Evolutionary conservation across 1,140 invertebrate genomes (phyloP).

Genomic region (Drosophila sucinea): DNA sequence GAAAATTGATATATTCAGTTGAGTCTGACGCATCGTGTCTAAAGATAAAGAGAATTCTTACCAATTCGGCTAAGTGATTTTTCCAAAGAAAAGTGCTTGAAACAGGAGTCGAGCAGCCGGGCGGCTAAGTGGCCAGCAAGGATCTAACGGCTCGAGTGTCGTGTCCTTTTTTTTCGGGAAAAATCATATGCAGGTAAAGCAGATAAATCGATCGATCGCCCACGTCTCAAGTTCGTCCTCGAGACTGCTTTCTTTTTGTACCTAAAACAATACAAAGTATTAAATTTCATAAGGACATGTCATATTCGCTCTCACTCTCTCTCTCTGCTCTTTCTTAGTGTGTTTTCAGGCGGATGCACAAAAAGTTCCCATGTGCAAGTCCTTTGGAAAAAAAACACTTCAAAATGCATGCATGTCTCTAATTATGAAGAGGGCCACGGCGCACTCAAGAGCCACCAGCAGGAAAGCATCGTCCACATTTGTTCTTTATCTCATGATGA

Average conservation of each 20-base stretch:
- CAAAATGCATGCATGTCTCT: conserved; percentile 59
- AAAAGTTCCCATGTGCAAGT: conserved; percentile 49
- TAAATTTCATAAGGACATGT: conserved; percentile 77
- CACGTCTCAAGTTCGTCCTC: conserved; percentile 57
- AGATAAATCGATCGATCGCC: conserved; percentile 52
- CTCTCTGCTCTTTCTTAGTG: neutral
- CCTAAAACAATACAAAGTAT: conserved; percentile 62
- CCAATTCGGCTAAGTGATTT: conserved; percentile 21
- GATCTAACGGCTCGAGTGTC: conserved; percentile 53
- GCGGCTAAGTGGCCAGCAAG: conserved; percentile 60
- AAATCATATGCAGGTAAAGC: conserved; percentile 44
- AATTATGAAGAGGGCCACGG: conserved; percentile 61
- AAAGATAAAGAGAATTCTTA: no score
- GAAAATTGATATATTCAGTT: conserved; percentile 34
- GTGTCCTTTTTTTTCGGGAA: conserved; percentile 32
- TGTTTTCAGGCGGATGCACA: conserved; percentile 11
- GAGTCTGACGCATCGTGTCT: conserved; percentile 18
- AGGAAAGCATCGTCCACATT: conserved; percentile 19
- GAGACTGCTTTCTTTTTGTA: conserved; percentile 51
- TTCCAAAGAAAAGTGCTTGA: conserved; percentile 56
- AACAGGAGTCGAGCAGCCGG: conserved; percentile 24
- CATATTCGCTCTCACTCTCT: conserved; percentile 23
- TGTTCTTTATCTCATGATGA: conserved; percentile 48
- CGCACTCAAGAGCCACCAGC: conserved; percentile 63
- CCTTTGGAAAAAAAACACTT: conserved; percentile 44